A percentile compares a stretch with the other conserved stretches of the same genome.
phyloP scores from a whole-genome alignment of 2,797 vertebrate genomes.

The Eleutherodactylus coqui region DNA sequence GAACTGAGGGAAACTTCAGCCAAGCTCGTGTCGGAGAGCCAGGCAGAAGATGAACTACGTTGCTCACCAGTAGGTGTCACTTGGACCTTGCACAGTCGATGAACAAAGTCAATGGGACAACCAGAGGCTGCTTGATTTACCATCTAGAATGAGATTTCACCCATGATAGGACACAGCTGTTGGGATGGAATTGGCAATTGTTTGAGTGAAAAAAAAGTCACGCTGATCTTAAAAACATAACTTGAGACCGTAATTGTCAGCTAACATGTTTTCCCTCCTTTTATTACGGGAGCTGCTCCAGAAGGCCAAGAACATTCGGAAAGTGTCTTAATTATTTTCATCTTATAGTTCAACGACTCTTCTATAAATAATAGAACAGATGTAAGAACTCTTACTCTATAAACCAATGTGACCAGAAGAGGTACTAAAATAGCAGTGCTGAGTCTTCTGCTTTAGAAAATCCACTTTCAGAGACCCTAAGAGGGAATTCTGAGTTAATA shows the following conservation, averaged over 20 bases:
- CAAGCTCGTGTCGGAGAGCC: conserved; percentile 41
- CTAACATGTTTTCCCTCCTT: neutral
- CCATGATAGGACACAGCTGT: conserved; percentile 49
- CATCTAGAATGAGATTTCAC: conserved; percentile 53
- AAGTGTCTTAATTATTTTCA: conserved; percentile 6
- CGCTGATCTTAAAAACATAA: conserved; percentile 21
- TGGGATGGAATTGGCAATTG: conserved; percentile 47
- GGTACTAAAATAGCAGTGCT: neutral
- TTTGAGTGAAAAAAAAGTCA: conserved; percentile 31
- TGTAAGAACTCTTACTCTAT: neutral
- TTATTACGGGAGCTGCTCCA: conserved; percentile 6
- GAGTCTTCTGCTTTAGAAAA: too few species aligned
- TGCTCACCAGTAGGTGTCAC: conserved; percentile 45
- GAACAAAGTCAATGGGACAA: conserved; percentile 38
- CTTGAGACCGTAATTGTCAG: conserved; percentile 25
- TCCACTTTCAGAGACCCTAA: too few species aligned
- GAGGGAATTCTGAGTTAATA: too few species aligned
- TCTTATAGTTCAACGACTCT: neutral
- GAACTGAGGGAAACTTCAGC: conserved; percentile 22
- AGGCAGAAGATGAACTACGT: conserved; percentile 7
- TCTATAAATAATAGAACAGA: conserved; percentile 22
- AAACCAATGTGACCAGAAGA: neutral
- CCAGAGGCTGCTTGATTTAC: conserved; percentile 41
- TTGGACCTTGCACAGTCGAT: conserved; percentile 21
- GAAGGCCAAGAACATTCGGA: conserved; percentile 1